Evolutionary conservation across 1,140 invertebrate species (phyloP).

Genomic region (Frieseomelitta varia): DNA sequence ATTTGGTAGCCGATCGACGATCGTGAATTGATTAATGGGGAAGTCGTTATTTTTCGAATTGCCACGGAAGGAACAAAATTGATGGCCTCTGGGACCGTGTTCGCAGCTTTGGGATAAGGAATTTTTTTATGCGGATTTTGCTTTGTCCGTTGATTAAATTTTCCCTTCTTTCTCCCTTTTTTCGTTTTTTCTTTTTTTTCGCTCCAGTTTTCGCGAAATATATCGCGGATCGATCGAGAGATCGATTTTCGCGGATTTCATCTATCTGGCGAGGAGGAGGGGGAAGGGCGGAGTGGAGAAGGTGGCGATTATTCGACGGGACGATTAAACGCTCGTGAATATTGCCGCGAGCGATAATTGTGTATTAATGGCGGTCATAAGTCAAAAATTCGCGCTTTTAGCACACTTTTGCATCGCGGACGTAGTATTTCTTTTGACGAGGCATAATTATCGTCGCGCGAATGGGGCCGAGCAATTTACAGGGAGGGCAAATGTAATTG

Average conservation of each 20-base stretch:
- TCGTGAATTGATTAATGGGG: conserved; percentile 12
- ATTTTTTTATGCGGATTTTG: not conserved
- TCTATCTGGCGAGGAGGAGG: not conserved
- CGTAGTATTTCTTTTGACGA: conserved; percentile 39
- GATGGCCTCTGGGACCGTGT: not conserved
- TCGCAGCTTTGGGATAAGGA: not conserved
- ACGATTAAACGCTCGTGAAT: conserved; percentile 29
- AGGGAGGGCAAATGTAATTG: conserved; percentile 41
- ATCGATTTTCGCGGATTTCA: not conserved
- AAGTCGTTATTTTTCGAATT: not conserved
- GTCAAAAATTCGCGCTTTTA: conserved; percentile 46
- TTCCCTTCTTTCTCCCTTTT: not conserved
- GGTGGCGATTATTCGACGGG: not conserved
- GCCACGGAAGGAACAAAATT: not conserved
- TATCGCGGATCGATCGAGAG: not conserved
- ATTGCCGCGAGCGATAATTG: conserved; percentile 27
- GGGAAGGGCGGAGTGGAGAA: too few relatives aligned
- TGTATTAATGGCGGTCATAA: conserved; percentile 45
- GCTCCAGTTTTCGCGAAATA: not conserved
- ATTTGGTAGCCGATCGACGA: not conserved
- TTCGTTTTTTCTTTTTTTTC: too few relatives aligned
- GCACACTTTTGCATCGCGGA: conserved; percentile 38
- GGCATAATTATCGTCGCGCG: conserved; percentile 47
- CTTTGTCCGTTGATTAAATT: not conserved
- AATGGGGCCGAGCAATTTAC: conserved; percentile 48